A percentile compares a stretch with the other conserved stretches of the same genome.
Evolutionary conservation across 1,140 invertebrate genomes (phyloP).

Genomic region (Bombus difficillimus): DNA sequence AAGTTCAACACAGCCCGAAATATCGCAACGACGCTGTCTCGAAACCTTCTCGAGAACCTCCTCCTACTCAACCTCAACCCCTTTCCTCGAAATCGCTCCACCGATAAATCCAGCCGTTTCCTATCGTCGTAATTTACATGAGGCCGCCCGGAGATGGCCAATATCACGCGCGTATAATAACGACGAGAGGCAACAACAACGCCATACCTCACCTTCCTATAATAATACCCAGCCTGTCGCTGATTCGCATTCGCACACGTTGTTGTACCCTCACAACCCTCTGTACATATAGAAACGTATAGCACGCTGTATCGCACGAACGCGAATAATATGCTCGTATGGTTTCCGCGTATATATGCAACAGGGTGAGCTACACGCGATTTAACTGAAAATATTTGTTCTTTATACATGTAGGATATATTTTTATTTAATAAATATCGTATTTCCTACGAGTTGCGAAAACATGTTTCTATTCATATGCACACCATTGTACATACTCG

Average conservation of each 20-base stretch:
- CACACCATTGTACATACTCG: no score
- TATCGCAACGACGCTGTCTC: not conserved
- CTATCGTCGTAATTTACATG: not conserved
- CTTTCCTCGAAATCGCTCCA: not conserved
- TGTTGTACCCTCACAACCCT: not conserved
- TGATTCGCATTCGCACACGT: not conserved
- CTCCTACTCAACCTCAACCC: not conserved
- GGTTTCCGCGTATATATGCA: no score
- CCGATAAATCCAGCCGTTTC: not conserved
- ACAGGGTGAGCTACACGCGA: no score
- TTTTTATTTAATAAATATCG: no score
- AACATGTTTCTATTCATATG: no score
- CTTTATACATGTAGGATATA: no score
- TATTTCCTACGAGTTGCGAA: no score
- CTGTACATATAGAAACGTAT: not conserved
- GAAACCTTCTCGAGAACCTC: not conserved
- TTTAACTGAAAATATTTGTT: no score
- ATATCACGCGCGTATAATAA: conserved; percentile 28
- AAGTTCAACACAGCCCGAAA: not conserved
- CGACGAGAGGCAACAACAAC: conserved; percentile 2
- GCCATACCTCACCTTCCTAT: not conserved
- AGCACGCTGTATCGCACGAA: not conserved
- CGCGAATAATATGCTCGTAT: not conserved
- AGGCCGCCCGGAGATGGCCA: not conserved
- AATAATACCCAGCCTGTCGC: not conserved